Evolutionary conservation across 2,888 invertebrate genomes (phyloP), one percentile per base, ranked within the genome.

Genomic region (Synergus laeviventris): DNA sequence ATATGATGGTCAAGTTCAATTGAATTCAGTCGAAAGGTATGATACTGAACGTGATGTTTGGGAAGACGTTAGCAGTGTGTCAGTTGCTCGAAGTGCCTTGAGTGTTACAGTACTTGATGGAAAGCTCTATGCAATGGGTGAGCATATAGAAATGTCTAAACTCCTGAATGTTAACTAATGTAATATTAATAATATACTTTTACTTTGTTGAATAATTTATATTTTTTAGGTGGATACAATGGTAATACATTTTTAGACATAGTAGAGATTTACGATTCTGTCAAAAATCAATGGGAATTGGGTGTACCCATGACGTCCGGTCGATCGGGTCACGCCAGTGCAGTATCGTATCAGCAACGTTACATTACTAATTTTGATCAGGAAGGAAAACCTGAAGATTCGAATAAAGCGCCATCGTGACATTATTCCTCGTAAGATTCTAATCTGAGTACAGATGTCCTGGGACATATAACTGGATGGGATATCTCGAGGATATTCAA

Each of bases 251-350:
- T 98, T 91, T 92, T 98, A 60, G 94, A 95, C 80, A 95, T 95
- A 73, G 97, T 98, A 24, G 98, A 98, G 91, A 95, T 97, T 77
- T 98, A 97, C 91, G 96, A 97, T 90, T 96, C 97, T 5, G 92
- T 92, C 2, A 93, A 92, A 61, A 94, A 97, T 91, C 89, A 92
- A 21, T 98, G 98, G 98, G 92, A 93, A 80, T 93, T 94, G 81
- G 96, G 97, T 56, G 93, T 95, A 8, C 93, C 95, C 7, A 94
- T 98, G 87, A 94, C 95, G 24, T 96, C 97, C 7, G 97, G 96
- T 12, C 94, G 98, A 74, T 98, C 97, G 12, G 98, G 98, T 0
- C 98, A 98, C 91, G 97, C 97, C 0, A 96, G 97, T 64, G 97
- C 97, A 3, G 97, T 97, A 16, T 97, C 97, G 87, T 96, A 96